Conservation (phyloP, 2,888 invertebrate species). For the Hypsopygia costalis region DNA sequence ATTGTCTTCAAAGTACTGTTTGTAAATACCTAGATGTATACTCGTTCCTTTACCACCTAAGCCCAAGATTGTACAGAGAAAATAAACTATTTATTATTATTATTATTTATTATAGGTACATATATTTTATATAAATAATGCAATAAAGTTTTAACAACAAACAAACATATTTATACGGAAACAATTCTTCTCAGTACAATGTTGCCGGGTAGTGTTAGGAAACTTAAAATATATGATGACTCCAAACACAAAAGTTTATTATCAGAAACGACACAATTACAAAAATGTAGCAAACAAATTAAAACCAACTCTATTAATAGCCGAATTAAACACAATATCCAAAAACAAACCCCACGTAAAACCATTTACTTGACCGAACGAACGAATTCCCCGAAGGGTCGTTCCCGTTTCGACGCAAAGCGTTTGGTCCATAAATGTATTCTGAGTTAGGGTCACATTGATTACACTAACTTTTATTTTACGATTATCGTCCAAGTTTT, state of each 20-base stretch:
- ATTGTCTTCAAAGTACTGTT: no score
- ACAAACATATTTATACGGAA: no score
- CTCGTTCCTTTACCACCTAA: no score
- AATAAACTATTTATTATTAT: no score
- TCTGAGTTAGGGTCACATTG: conserved; percentile 26
- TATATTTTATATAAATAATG: no score
- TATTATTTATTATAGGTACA: no score
- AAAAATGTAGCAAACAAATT: background rate
- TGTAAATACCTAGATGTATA: no score
- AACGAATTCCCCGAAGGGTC: conserved; percentile 36
- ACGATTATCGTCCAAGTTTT: conserved; percentile 36
- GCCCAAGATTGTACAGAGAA: no score
- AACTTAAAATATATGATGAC: no score
- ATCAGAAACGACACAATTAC: background rate
- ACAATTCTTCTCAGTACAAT: no score
- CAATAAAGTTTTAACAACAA: no score
- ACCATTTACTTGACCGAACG: conserved; percentile 27
- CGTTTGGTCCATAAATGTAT: conserved; percentile 9
- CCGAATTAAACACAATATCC: background rate
- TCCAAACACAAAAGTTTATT: background rate
- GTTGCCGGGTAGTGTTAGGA: no score
- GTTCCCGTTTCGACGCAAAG: conserved; percentile 31
- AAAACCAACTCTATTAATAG: background rate
- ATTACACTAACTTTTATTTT: conserved; percentile 43
- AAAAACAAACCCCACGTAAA: conserved; percentile 9